phyloP scores from a whole-genome alignment of 1,140 invertebrate species.

The Zaprionus tsacasi region DNA sequence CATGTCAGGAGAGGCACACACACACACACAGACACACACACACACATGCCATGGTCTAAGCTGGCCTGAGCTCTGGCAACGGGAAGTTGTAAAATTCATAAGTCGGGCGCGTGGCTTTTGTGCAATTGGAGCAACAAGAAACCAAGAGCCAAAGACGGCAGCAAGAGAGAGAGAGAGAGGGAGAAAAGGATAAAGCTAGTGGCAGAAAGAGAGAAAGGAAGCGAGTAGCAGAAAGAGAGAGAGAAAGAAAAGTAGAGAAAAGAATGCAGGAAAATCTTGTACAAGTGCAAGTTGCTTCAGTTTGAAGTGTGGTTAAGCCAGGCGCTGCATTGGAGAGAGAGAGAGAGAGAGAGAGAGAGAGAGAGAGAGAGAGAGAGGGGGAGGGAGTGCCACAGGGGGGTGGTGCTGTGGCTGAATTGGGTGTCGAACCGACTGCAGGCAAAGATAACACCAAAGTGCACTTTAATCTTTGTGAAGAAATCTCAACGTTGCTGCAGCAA shows the following conservation, averaged over 20 bases:
- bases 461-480: slow-evolving; percentile 78
- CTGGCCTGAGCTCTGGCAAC: slow-evolving; percentile 61
- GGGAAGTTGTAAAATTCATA: slow-evolving; percentile 80
- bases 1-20: slow-evolving; percentile 16
- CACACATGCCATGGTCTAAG: slow-evolving; percentile 29
- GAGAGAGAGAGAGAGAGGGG: too few relatives aligned
- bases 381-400: not conserved
- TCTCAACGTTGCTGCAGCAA: slow-evolving; percentile 66
- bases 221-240: slow-evolving; percentile 19
- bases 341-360: not conserved
- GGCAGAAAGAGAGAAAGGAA: slow-evolving; percentile 6
- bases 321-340: not conserved
- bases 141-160: slow-evolving; percentile 24
- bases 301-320: slow-evolving; percentile 16
- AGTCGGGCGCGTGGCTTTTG: slow-evolving; percentile 73
- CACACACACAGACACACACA: not conserved
- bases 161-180: not conserved
- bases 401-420: slow-evolving; percentile 23
- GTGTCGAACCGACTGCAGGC: slow-evolving; percentile 60
- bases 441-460: slow-evolving; percentile 80
- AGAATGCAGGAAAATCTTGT: slow-evolving; percentile 43
- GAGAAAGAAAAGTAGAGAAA: slow-evolving; percentile 10
- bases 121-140: slow-evolving; percentile 72
- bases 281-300: slow-evolving; percentile 64
- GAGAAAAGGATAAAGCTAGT: not conserved